phyloP scores from a whole-genome alignment of 2,113 vertebrate genomes.

The Amphiprion percula region DNA sequence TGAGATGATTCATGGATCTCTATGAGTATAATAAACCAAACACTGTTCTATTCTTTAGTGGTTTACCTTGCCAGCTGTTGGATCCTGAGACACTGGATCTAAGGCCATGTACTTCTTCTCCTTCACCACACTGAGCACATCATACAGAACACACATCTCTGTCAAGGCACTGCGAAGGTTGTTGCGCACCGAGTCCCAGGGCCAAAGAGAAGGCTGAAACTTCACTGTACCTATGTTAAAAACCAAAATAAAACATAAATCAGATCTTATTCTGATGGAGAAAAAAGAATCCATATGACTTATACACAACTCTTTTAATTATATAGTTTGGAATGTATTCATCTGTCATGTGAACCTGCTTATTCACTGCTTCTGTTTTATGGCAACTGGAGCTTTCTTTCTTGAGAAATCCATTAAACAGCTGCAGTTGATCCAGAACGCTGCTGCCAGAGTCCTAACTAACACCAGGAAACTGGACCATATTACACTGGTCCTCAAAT shows the following conservation, averaged over 20 bases:
- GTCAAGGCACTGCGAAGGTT: conserved; percentile 93
- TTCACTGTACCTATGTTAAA: conserved; percentile 88
- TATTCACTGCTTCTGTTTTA: too few relatives aligned
- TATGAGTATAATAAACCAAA: conserved; percentile 3
- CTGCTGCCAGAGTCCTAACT: too few relatives aligned
- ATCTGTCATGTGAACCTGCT: too few relatives aligned
- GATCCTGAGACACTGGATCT: conserved; percentile 95
- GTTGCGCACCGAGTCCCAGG: conserved; percentile 97
- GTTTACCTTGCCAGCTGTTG: conserved; percentile 77
- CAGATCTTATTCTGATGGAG: background rate
- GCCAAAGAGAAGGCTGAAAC: conserved; percentile 97
- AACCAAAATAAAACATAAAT: background rate
- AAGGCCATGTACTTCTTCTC: conserved; percentile 99
- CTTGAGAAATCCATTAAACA: too few relatives aligned
- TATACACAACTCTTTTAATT: too few relatives aligned
- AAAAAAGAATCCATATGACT: background rate
- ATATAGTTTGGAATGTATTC: too few relatives aligned
- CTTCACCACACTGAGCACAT: conserved; percentile 95
- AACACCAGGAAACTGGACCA: too few relatives aligned
- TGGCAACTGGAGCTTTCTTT: too few relatives aligned
- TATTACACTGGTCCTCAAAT: too few relatives aligned
- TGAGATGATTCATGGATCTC: background rate
- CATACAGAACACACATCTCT: conserved; percentile 96
- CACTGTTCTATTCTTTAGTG: too few relatives aligned
- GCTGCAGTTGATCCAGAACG: too few relatives aligned